Base-by-base conservation (phyloP, 2,888 invertebrate species). In the Leptopterna dolabrata region DNA sequence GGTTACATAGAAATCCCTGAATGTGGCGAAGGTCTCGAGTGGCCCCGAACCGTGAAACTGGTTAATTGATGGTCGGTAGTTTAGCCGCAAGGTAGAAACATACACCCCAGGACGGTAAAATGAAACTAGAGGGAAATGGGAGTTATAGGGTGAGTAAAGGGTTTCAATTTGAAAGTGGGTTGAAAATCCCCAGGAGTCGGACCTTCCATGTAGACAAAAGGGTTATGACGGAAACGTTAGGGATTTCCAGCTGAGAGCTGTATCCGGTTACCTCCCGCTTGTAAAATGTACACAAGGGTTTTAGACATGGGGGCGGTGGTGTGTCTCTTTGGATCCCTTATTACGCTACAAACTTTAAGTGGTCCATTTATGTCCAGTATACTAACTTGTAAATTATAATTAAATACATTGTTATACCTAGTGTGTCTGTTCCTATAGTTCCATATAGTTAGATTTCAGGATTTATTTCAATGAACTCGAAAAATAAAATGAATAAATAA, bases 11-110 rank as follows among this genome's bases (percentile, higher is more conserved):
- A 71, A 71, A 71, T 27, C 13, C 29, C 30, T 29, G 29, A 73
- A 36, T 11, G 36, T 2, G 16, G n/a, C 4, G 29, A 30, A n/a
- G 73, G 30, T 36, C 9, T n/a, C 11, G 73, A 36, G 41, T 4
- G 36, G 73, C 24, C 43, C 6, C 24, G 6, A 73, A 14, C 73
- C 73, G 19, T 73, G 73, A 19, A 73, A 73, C n/a, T 36, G 36
- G 30, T 73, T 73, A 73, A 73, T 73, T 73, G 73, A 73, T 36
- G 73, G 19, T 29, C n/a, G 41, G 30, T 73, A n/a, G 73, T 73
- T 27, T 11, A 19, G 27, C 63, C 13, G 7, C 24, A 9, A 0
- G 24, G 63, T 1, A 24, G 63, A 63, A 36, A 36, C 4, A n/a
- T n/a, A 36, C 36, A 36, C 36, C 36, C 7, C 24, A 7, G 27